Conservation (phyloP, 92 coral and sea anemone genomes). For the Porites lobata region DNA sequence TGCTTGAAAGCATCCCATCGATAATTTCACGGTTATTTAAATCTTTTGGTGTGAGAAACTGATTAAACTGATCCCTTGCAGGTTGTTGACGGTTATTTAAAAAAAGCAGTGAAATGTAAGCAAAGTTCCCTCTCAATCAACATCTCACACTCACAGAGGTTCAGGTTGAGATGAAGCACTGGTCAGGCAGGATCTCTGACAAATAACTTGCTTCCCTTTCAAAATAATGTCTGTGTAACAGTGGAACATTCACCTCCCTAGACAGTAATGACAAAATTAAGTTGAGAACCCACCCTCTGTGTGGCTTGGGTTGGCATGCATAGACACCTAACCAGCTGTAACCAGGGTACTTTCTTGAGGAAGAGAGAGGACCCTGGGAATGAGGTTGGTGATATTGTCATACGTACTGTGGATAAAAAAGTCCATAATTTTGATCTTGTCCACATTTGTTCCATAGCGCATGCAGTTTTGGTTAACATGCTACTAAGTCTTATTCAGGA, state of each 20-base stretch:
- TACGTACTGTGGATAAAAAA: too few relatives aligned
- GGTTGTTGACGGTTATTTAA: slow-evolving; percentile 11
- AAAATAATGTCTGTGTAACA: background rate
- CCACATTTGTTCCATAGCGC: too few relatives aligned
- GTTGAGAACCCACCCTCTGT: background rate
- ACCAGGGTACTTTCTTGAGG: background rate
- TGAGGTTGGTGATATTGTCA: background rate
- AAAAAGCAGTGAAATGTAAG: slow-evolving; percentile 26
- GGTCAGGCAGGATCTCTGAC: background rate
- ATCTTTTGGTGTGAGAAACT: slow-evolving; percentile 21
- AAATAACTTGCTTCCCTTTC: background rate
- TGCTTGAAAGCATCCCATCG: too few relatives aligned
- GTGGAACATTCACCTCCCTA: background rate
- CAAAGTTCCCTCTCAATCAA: slow-evolving; percentile 33
- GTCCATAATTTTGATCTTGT: too few relatives aligned
- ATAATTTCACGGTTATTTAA: too few relatives aligned
- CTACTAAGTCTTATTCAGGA: too few relatives aligned
- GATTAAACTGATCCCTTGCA: background rate
- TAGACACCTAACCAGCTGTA: background rate
- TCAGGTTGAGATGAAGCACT: background rate
- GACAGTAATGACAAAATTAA: slow-evolving; percentile 6
- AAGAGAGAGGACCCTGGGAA: too few relatives aligned
- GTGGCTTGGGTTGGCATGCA: background rate
- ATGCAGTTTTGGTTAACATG: too few relatives aligned
- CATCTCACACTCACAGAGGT: background rate